Percentiles rank a stretch among this genome's conserved stretches.
Conservation (phyloP, 1,140 invertebrate genomes). For the Teleogryllus occipitalis region DNA sequence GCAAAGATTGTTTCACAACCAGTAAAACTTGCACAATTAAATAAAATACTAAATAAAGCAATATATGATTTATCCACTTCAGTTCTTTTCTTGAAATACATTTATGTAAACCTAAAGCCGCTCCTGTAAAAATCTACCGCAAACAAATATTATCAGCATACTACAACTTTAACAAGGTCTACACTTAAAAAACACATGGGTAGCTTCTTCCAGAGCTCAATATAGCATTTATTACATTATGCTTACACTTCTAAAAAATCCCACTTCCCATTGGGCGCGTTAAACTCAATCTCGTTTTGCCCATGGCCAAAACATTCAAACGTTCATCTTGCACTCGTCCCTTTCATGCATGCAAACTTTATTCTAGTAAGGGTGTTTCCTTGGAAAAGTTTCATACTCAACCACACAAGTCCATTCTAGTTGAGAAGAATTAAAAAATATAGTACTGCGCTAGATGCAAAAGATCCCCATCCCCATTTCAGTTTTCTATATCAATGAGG, state of each 20-base stretch:
- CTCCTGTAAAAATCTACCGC: background rate
- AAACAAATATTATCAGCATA: background rate
- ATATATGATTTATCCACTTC: background rate
- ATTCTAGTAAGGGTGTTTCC: background rate
- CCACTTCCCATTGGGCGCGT: background rate
- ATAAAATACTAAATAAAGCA: background rate
- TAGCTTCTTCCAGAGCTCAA: conserved; percentile 1
- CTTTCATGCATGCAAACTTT: background rate
- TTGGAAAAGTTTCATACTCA: background rate
- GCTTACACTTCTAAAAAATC: background rate
- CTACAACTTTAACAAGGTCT: background rate
- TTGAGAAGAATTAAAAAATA: background rate
- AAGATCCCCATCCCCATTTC: background rate
- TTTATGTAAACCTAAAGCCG: background rate
- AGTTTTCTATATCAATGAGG: background rate
- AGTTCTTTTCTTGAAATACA: background rate
- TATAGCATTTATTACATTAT: background rate
- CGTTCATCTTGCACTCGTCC: background rate
- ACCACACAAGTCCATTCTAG: background rate
- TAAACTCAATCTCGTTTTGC: background rate
- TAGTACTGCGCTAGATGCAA: background rate
- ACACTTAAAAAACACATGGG: background rate
- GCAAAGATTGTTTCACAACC: background rate
- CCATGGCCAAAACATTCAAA: background rate
- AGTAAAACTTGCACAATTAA: background rate